Conservation (phyloP, 1,140 invertebrate genomes). For the Nylanderia fulva region DNA sequence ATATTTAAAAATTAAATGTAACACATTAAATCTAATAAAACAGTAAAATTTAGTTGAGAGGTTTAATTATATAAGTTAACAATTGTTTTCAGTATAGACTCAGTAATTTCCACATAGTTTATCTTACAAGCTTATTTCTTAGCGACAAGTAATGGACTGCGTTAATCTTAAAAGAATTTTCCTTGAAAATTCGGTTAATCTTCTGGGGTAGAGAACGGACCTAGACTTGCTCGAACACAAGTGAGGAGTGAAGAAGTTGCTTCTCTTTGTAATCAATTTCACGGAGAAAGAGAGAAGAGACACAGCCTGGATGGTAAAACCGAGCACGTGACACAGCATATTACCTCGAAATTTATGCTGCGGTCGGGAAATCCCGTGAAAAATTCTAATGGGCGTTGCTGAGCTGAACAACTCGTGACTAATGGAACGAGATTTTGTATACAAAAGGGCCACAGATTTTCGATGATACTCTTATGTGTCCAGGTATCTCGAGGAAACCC, state of each 20-base stretch:
- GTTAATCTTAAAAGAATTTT: constrained; percentile 3
- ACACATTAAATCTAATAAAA: too few species aligned
- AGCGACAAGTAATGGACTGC: neutral
- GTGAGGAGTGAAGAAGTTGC: constrained; percentile 8
- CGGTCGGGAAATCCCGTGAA: constrained; percentile 55
- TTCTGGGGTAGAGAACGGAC: neutral
- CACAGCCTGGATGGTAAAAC: constrained; percentile 3
- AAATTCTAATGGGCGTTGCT: constrained; percentile 54
- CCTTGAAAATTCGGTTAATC: constrained; percentile 51
- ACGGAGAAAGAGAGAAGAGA: too few species aligned
- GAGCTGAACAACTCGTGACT: neutral
- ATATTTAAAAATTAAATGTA: too few species aligned
- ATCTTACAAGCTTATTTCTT: neutral
- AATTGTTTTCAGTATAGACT: neutral
- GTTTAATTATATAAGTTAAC: too few species aligned
- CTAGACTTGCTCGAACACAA: neutral
- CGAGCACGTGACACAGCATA: constrained; percentile 27
- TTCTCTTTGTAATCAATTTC: constrained; percentile 64
- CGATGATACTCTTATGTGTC: constrained; percentile 45
- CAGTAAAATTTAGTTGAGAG: too few species aligned
- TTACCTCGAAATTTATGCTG: constrained; percentile 56
- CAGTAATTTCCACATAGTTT: neutral
- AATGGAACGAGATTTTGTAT: neutral
- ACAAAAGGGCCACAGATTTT: constrained; percentile 41
- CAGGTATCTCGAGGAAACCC: neutral